Conservation (phyloP, 2,113 vertebrate species). For the Gallinago jamesoni region DNA sequence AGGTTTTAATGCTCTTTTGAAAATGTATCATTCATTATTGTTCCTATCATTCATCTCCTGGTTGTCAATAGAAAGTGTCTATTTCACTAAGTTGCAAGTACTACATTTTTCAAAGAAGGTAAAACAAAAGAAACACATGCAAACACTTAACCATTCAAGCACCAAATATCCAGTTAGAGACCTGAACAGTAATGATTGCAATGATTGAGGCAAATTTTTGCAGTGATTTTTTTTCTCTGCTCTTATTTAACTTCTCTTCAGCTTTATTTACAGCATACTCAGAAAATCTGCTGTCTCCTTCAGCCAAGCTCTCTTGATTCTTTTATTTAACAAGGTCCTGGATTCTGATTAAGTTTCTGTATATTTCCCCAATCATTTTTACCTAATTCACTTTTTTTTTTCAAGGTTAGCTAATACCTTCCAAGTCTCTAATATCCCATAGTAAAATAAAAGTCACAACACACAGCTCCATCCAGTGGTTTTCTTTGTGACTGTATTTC, state of each 20-base stretch:
- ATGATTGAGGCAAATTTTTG: not conserved
- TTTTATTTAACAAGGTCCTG: not conserved
- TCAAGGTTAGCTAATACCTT: not conserved
- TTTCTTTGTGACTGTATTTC: not conserved
- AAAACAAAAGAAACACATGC: not conserved
- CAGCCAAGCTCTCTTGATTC: not conserved
- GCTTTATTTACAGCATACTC: not conserved
- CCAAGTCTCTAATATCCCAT: not conserved
- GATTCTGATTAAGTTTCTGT: not conserved
- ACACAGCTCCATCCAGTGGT: constrained; percentile 56
- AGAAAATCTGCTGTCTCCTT: not conserved
- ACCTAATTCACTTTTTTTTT: not conserved
- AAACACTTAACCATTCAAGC: not conserved
- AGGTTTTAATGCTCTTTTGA: not conserved
- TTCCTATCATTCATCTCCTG: not conserved
- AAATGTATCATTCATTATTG: not conserved
- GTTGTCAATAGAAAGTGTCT: not conserved
- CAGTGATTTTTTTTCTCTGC: not conserved
- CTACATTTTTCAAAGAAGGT: not conserved
- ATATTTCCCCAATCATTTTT: not conserved
- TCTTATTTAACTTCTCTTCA: not conserved
- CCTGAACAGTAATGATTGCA: not conserved
- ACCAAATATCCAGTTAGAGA: not conserved
- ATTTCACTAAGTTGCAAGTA: not conserved
- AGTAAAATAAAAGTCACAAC: constrained; percentile 13